A percentile compares a stretch with the other conserved stretches of the same genome.
phyloP scores from a whole-genome alignment of 1,140 invertebrate genomes.

The Drosophila athabasca region DNA sequence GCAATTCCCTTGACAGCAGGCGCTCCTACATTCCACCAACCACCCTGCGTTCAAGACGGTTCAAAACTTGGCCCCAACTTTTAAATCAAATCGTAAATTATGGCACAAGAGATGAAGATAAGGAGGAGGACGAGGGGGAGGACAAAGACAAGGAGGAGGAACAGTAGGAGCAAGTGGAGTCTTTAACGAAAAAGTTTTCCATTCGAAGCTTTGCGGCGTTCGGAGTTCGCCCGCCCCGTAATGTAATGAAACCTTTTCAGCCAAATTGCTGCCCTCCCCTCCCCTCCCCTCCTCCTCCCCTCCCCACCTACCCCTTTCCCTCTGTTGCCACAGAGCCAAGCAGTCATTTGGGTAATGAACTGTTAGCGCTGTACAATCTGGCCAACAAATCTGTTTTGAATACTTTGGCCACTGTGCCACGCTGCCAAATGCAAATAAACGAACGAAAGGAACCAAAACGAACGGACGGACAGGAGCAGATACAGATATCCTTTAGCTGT shows the following conservation, averaged over 20 bases:
- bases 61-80: slow-evolving; percentile 38
- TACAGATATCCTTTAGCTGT: neutral
- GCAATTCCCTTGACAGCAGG: slow-evolving; percentile 35
- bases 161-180: slow-evolving; percentile 1
- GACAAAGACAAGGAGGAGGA: neutral
- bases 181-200: slow-evolving; percentile 52
- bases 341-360: slow-evolving; percentile 81
- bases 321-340: neutral
- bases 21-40: neutral
- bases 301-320: too few relatives aligned
- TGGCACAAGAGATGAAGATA: too few relatives aligned
- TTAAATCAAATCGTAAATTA: slow-evolving; percentile 49
- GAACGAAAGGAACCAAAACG: slow-evolving; percentile 13
- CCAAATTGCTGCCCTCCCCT: slow-evolving; percentile 33
- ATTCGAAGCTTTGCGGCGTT: slow-evolving; percentile 15
- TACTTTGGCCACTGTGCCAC: slow-evolving; percentile 53
- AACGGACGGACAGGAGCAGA: neutral
- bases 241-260: slow-evolving; percentile 59
- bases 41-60: neutral
- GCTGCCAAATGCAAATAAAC: slow-evolving; percentile 72
- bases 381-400: slow-evolving; percentile 79
- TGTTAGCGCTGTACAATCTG: slow-evolving; percentile 78
- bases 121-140: neutral
- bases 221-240: neutral
- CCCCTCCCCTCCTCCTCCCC: neutral